Evolutionary conservation across 2,888 invertebrate species (phyloP).

Genomic region (Rhagonycha lutea): DNA sequence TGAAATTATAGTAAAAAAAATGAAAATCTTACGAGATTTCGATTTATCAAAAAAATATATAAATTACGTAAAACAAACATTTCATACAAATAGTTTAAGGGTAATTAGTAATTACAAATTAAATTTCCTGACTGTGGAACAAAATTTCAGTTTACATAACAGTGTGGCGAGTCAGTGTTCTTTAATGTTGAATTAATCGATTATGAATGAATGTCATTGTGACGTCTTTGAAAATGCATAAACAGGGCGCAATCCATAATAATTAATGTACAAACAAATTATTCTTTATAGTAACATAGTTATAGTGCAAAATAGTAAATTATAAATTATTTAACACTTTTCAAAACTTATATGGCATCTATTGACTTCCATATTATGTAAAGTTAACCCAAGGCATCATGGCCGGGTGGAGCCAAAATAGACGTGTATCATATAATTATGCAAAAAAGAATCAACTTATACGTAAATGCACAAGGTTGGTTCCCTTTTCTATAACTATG

Average conservation of each 20-base stretch:
- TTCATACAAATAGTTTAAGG: background rate
- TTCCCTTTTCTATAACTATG: too few relatives aligned
- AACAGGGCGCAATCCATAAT: background rate
- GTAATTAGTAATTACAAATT: background rate
- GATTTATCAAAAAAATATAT: background rate
- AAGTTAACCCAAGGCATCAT: too few relatives aligned
- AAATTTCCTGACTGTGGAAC: background rate
- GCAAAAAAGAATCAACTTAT: too few relatives aligned
- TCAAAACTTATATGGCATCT: too few relatives aligned
- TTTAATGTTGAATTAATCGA: background rate
- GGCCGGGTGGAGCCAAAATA: too few relatives aligned
- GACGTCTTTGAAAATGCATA: background rate
- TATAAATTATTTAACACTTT: too few relatives aligned
- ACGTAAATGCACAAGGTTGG: too few relatives aligned
- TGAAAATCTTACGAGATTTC: background rate
- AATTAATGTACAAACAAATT: background rate
- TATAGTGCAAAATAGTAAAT: too few relatives aligned
- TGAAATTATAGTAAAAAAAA: background rate
- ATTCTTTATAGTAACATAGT: background rate
- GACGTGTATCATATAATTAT: too few relatives aligned
- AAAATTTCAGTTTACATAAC: background rate
- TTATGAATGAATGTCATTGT: background rate
- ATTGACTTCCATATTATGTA: too few relatives aligned
- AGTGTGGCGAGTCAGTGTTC: background rate
- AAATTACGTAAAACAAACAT: background rate